A percentile compares a stretch with the other conserved stretches of the same genome.
phyloP scores from a whole-genome alignment of 92 coral and sea anemone species.

The Epizoanthus scotinus region DNA sequence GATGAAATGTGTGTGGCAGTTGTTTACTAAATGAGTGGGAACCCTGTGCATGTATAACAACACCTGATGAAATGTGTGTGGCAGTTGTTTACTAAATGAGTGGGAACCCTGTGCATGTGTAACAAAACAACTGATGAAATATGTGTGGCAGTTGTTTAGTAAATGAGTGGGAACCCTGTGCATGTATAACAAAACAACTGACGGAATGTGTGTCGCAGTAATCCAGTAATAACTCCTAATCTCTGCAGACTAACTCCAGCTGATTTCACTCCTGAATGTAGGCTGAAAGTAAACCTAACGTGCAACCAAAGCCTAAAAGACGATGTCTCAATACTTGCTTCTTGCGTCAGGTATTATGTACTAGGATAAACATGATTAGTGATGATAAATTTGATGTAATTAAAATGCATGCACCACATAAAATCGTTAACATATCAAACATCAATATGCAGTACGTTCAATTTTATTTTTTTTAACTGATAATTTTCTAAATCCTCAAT shows the following conservation, averaged over 20 bases:
- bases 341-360: constrained; percentile 29
- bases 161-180: background rate
- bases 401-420: constrained; percentile 20
- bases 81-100: no score
- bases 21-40: no score
- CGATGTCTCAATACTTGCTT: constrained; percentile 44
- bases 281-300: constrained; percentile 36
- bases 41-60: no score
- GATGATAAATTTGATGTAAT: background rate
- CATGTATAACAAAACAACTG: background rate
- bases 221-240: constrained; percentile 11
- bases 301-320: constrained; percentile 31
- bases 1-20: no score
- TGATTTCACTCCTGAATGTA: constrained; percentile 34
- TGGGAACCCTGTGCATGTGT: no score
- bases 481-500: no score
- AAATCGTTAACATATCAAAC: background rate
- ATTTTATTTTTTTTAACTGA: no score
- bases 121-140: no score
- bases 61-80: no score
- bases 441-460: no score
- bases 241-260: constrained; percentile 33
- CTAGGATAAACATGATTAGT: background rate
- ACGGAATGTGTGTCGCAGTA: background rate
- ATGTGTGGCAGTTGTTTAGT: no score